These are phyloP conservation scores for Bactericera cockerelli DNA, from an alignment of 1,140 invertebrate species.

Conservation along the genomic window DNA sequence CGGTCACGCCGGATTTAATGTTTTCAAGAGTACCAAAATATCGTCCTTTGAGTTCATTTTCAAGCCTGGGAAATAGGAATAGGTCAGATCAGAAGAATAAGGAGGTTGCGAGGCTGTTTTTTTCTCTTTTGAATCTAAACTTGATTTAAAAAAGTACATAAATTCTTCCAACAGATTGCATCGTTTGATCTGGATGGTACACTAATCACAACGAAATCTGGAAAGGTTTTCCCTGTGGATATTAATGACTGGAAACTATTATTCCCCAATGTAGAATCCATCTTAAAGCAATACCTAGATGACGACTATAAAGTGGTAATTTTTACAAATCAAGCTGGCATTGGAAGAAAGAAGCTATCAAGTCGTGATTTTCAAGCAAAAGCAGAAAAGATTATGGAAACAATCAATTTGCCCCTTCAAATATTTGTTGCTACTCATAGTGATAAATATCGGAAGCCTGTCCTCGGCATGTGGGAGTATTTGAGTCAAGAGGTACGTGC, in stretches of 20 bases:
- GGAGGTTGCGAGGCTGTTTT: too few species aligned
- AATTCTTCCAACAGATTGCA: constrained; percentile 48
- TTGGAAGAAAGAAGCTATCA: constrained; percentile 50
- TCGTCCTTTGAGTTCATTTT: too few species aligned
- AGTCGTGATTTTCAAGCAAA: constrained; percentile 67
- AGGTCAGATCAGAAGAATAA: too few species aligned
- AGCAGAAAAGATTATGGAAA: constrained; percentile 51
- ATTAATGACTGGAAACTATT: constrained; percentile 75
- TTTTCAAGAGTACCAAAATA: too few species aligned
- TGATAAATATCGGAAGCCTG: constrained; percentile 73
- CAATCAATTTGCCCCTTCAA: constrained; percentile 69
- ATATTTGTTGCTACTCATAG: constrained; percentile 64
- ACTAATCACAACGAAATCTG: constrained; percentile 82
- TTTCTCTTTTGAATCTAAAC: too few species aligned
- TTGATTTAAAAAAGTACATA: constrained; percentile 42
- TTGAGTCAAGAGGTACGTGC: constrained; percentile 41
- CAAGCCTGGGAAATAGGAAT: too few species aligned
- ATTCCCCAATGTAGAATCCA: constrained; percentile 46
- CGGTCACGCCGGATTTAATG: too few species aligned
- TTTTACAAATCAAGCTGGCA: constrained; percentile 79
- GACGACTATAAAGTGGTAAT: constrained; percentile 77
- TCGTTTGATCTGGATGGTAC: constrained; percentile 92
- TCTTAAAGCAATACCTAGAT: constrained; percentile 44
- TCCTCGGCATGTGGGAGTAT: constrained; percentile 72
- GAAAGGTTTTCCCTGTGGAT: constrained; percentile 71